Evolutionary conservation across 1,140 invertebrate genomes (phyloP).

Genomic region (Caenorhabditis remanei): DNA sequence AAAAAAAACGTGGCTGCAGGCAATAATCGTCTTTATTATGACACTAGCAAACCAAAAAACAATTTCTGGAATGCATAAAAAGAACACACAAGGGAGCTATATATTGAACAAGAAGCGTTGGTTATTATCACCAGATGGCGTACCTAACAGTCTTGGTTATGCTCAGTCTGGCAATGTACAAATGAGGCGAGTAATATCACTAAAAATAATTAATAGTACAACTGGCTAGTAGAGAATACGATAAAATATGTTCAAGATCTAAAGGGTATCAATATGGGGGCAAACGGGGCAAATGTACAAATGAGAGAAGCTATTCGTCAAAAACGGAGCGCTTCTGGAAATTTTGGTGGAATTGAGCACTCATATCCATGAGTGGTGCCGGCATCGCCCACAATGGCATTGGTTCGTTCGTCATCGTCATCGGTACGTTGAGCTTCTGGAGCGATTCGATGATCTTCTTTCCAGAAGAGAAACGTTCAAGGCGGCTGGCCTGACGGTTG

Average conservation of each 20-base stretch:
- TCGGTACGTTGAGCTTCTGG: conserved; percentile 14
- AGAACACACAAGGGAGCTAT: neutral
- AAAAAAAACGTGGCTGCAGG: neutral
- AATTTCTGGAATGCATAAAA: neutral
- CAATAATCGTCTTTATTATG: conserved; percentile 30
- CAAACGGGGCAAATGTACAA: neutral
- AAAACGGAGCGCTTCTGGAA: conserved; percentile 9
- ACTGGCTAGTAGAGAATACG: neutral
- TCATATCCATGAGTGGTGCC: conserved; percentile 28
- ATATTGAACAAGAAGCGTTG: conserved; percentile 19
- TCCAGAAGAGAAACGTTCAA: conserved; percentile 26
- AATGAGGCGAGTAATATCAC: conserved; percentile 33
- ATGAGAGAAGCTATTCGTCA: neutral
- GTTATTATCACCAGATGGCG: conserved; percentile 36
- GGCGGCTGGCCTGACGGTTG: conserved; percentile 16
- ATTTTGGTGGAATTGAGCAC: neutral
- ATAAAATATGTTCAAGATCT: conserved; percentile 33
- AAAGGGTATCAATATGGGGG: too few species aligned
- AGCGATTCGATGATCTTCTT: conserved; percentile 36
- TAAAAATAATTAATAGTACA: conserved; percentile 39
- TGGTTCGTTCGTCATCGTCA: conserved; percentile 26
- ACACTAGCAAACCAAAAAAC: neutral
- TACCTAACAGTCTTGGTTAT: neutral
- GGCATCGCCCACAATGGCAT: conserved; percentile 14
- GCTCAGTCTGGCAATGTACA: conserved; percentile 20